Evolutionary conservation across 2,797 vertebrate species (phyloP), one percentile per base, ranked within the genome.

Genomic region (Chloroceryle inda): DNA sequence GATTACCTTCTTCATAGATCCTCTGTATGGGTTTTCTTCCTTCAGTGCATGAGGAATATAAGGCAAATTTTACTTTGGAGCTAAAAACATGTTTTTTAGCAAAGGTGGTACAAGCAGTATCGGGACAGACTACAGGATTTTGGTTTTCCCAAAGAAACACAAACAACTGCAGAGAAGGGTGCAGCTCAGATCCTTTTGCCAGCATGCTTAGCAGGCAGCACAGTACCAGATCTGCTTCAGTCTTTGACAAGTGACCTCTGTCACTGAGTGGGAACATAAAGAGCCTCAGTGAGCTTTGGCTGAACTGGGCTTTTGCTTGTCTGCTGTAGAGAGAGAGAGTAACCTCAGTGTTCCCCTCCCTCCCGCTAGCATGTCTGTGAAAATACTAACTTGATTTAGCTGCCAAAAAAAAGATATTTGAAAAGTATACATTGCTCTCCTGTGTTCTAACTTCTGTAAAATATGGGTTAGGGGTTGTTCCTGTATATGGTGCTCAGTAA

Each of bases 211-310:
- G 92, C 85, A 81, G 88, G 92, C 93, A 85, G 59, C 71, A 77
- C 93, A 66, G 77, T 49, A 85, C 86, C 84, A 89, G 90, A 61
- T 90, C 90, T 85, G 83, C 52, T 91, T 96, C 88, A 78, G 80
- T 23, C 90, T 80, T 27, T 1, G 13, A 97, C 95, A 97, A 97
- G 80, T 96, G 96, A 96, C 96, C 94, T 96, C 95, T 96, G 94
- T 97, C 94, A 69, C 88, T 77, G 92, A 62, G 52, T 2, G 0
- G 74, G 80, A 94, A 22, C 86, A 97, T 97, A 97, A 96, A 97
- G 95, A 96, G 94, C 88, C 63, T 96, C 94, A 97, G 96, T 97
- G 95, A 94, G 96, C 94, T 75, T 83, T 74, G 94, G 91, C 94
- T 97, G 95, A 95, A 89, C 95, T 79, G 89, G 88, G 92, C 77